Evolutionary conservation across 2,113 vertebrate species (phyloP), one percentile per base, ranked within the genome.

Genomic region (Brevimyrus niger): DNA sequence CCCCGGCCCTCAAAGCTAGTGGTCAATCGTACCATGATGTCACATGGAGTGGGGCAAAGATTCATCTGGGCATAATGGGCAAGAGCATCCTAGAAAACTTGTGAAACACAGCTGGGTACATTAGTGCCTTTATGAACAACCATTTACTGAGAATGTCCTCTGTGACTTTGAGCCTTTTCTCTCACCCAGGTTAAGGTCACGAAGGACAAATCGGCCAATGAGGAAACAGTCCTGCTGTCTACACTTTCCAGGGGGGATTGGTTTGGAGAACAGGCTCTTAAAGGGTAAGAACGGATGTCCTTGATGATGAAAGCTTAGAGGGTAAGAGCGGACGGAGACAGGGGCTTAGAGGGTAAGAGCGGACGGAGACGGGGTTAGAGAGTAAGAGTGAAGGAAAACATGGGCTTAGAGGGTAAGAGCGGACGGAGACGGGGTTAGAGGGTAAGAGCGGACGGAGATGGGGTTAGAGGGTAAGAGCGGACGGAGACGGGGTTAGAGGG

Each of bases 221-320:
- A 94, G 15, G 95, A 96, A 87, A 92, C 92, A 58, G 85, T 83
- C 0, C 83, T 93, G 31, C 91, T 95, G 38, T 94, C 92, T 23
- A 89, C 91, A 86, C 94, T 96, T 10, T 94, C 92, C 21, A 93
- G 93, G 87, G 92, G 92, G 84, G 92, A 95, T 58, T 95, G 96
- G 94, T 96, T 96, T 92, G 96, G 95, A 91, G 96, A 96, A 91
- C 94, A 94, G 89, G 93, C 94, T 89, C 92, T 95, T 35, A 93
- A 91, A 91, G 94, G 95, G 96, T 96, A 91, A 93, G 93, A 53
- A 88, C 3, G 82, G 8, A 90, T 17, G 58, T 15, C 61, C 5
- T 55, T 23, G 47, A 73, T 88, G 17, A 82, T 42, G 38, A 7
- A 15, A 82, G 35, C 31, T 82, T 82, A 82, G 76, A 44, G 76